Evolutionary conservation across 2,797 vertebrate genomes (phyloP).

Genomic region (Rhinella marina): DNA sequence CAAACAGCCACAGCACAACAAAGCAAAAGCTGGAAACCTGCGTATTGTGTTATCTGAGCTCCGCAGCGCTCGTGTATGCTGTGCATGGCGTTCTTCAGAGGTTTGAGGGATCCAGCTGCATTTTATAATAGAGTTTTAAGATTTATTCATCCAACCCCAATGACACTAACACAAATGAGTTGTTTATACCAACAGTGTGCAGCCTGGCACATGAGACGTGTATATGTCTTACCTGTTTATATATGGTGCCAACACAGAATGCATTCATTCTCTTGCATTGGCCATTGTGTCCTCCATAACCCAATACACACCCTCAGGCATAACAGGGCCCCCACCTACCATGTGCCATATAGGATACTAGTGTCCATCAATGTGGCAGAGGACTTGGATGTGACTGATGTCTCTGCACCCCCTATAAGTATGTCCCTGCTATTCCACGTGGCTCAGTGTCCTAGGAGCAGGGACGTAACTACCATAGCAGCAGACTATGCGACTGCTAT

Average conservation of each 20-base stretch:
- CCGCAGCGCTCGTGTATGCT: slow-evolving; percentile 4
- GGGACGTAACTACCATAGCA: no score
- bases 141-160: background rate
- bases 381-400: no score
- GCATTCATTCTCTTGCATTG: background rate
- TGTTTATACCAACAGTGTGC: background rate
- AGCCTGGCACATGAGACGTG: background rate
- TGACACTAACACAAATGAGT: background rate
- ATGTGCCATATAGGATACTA: no score
- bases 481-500: no score
- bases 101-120: background rate
- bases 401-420: no score
- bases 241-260: background rate
- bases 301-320: no score
- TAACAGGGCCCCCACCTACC: no score
- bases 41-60: slow-evolving; percentile 22
- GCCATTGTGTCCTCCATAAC: no score
- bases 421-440: no score
- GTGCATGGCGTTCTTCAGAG: slow-evolving; percentile 16
- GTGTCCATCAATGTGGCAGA: no score
- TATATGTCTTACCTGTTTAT: background rate
- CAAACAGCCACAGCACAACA: slow-evolving; percentile 35
- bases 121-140: background rate
- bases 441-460: no score
- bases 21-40: slow-evolving; percentile 16